Base-by-base conservation (phyloP, 2,113 vertebrate species). In the Burhinus oedicnemus region DNA sequence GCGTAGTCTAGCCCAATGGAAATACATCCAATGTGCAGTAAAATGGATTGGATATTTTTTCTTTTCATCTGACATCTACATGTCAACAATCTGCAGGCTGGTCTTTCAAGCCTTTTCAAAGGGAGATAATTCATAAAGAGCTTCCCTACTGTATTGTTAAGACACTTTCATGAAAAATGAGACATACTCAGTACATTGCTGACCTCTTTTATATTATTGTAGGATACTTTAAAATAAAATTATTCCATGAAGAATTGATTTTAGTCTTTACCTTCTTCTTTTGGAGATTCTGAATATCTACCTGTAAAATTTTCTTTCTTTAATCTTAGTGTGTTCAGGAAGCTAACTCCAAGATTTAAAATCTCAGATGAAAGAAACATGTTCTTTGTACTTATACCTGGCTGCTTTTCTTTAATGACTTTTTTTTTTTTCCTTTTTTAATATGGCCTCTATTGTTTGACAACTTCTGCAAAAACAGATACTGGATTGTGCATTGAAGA, bases 101-200 rank as follows among this genome's bases (percentile, higher is more conserved):
- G 6, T 54, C 92, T 95, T 96, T 89, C 15, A 91, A 87, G n/a
- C 86, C 47, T 94, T 95, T 95, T 93, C 77, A 82, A 91, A 95
- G 64, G 57, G 14, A 78, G 21, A 64, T 90, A 68, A 94, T 55
- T 87, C 52, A 69, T 76, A 79, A 91, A 86, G 21, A 76, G 8
- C 25, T 94, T 95, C 86, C 9, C 22, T 66, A 52, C 52, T 87
- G 90, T 92, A 84, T 90, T 74, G 66, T 78, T 62, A 54, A 81
- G 94, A 81, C 19, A 70, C 40, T 87, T 94, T 23, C 27, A 76
- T 65, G 66, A 87, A 97, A 82, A 82, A 64, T 42, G 30, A 58
- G 72, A 62, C 38, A 30, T 45, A 76, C 18, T 36, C 16, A 21
- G 40, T 55, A 66, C 6, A 1, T 60, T 95, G 55, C 54, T 90